These are phyloP conservation scores for Andrena camellia DNA, from an alignment of 2,888 invertebrate species.

Conservation along the genomic window DNA sequence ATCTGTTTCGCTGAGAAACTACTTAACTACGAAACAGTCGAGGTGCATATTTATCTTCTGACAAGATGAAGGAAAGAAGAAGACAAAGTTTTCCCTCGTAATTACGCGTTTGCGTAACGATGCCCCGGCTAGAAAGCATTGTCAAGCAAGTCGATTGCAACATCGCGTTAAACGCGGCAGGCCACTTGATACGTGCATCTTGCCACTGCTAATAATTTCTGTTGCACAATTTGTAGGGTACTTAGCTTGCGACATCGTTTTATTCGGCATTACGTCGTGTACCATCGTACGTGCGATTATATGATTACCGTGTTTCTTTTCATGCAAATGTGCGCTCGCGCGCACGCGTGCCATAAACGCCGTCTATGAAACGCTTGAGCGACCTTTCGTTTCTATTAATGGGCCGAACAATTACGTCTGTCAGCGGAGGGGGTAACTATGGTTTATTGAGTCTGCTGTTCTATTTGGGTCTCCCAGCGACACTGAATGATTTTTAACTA, in stretches of 20 bases:
- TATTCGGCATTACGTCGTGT: constrained; percentile 23
- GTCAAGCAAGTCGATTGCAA: constrained; percentile 48
- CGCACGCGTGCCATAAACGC: background rate
- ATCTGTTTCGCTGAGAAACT: no score
- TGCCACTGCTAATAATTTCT: constrained; percentile 43
- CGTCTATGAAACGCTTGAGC: background rate
- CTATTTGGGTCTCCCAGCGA: background rate
- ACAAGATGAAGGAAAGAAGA: background rate
- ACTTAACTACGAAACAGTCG: background rate
- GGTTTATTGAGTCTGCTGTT: background rate
- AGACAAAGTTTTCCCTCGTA: constrained; percentile 11
- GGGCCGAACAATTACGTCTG: background rate
- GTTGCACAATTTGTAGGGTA: constrained; percentile 46
- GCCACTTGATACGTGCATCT: constrained; percentile 33
- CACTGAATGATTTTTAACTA: no score
- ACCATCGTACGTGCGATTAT: constrained; percentile 17
- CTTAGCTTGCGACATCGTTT: constrained; percentile 29
- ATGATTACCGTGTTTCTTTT: constrained; percentile 29
- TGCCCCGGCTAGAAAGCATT: constrained; percentile 33
- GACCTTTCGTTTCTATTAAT: constrained; percentile 2
- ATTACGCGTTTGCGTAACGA: constrained; percentile 37
- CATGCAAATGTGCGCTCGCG: constrained; percentile 27
- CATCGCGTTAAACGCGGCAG: constrained; percentile 20
- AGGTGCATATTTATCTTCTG: background rate
- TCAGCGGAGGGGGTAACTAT: background rate